A percentile compares a stretch with the other conserved stretches of the same genome.
These are phyloP conservation scores for Chaetodon trifascialis DNA, from an alignment of 2,113 vertebrate genomes.

Conservation along the genomic window DNA sequence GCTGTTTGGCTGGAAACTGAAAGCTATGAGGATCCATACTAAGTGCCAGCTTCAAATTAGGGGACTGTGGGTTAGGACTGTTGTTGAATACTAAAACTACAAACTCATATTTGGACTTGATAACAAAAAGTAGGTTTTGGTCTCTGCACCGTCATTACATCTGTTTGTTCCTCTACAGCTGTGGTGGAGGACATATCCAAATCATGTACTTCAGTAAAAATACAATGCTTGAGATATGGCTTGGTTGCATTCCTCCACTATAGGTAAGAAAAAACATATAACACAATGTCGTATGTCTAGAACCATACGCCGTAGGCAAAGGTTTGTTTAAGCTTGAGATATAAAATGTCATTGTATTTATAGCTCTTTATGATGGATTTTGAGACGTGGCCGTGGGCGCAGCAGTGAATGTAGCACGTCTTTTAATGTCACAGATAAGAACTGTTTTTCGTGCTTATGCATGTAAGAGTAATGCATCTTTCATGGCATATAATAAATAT, in stretches of 20 bases:
- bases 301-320: background rate
- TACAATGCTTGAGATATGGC: background rate
- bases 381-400: background rate
- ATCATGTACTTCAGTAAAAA: background rate
- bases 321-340: conserved; percentile 1
- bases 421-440: conserved; percentile 42
- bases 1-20: background rate
- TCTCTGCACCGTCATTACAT: background rate
- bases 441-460: conserved; percentile 29
- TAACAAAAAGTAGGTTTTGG: background rate
- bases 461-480: conserved; percentile 63
- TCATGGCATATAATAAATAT: conserved; percentile 71
- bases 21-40: background rate
- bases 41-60: background rate
- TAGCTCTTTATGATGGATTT: conserved; percentile 19
- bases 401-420: background rate
- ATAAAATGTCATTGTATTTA: conserved; percentile 1
- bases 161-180: background rate
- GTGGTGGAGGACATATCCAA: background rate
- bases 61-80: background rate
- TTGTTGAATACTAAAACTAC: conserved; percentile 1
- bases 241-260: background rate
- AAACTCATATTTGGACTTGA: background rate
- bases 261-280: background rate
- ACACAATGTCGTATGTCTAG: background rate